A percentile compares a stretch with the other conserved stretches of the same genome.
These are phyloP conservation scores for Isotomurus palustris DNA, from an alignment of 2,888 invertebrate genomes.

Conservation along the genomic window DNA sequence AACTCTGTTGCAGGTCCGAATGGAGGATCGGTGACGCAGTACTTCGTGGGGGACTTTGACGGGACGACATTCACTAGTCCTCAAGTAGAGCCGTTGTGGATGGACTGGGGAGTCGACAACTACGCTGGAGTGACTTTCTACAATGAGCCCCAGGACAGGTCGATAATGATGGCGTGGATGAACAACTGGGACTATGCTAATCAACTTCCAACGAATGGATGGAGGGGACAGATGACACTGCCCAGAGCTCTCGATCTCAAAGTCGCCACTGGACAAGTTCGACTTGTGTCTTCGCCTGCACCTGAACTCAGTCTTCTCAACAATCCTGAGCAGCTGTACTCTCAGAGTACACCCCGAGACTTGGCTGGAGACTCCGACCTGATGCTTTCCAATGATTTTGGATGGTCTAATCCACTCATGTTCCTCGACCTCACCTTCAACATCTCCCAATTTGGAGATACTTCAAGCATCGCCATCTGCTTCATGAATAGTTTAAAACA, in stretches of 20 bases:
- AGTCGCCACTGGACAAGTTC: background rate
- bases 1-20: conserved; percentile 37
- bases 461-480: conserved; percentile 20
- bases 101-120: conserved; percentile 44
- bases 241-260: conserved; percentile 15
- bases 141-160: conserved; percentile 23
- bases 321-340: background rate
- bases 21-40: conserved; percentile 39
- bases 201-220: conserved; percentile 26
- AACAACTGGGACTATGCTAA: conserved; percentile 34
- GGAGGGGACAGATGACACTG: conserved; percentile 42
- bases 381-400: background rate
- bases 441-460: conserved; percentile 3
- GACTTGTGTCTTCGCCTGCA: conserved; percentile 7
- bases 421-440: conserved; percentile 20
- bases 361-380: background rate
- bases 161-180: conserved; percentile 39
- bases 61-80: conserved; percentile 18
- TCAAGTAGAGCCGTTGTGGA: conserved; percentile 29
- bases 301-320: conserved; percentile 6
- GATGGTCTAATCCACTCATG: conserved; percentile 16
- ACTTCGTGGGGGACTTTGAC: conserved; percentile 41
- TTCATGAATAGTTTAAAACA: conserved; percentile 9
- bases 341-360: background rate
- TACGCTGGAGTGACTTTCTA: conserved; percentile 42